phyloP scores from a whole-genome alignment of 2,888 invertebrate genomes.

The Temnothorax unifasciatus region DNA sequence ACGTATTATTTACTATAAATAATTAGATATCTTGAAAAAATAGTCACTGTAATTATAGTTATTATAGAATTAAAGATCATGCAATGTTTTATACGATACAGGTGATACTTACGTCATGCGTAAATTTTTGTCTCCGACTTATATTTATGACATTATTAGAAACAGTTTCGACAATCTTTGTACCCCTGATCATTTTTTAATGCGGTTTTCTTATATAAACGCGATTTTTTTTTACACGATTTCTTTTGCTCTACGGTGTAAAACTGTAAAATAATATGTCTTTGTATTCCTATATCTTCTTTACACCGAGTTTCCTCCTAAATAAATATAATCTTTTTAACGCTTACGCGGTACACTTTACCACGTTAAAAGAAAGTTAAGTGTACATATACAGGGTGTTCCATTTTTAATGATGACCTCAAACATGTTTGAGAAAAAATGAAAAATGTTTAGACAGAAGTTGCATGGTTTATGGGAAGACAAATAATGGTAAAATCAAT shows the following conservation, averaged over 20 bases:
- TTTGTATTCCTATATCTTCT: conserved; percentile 1
- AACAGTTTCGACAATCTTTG: too few species aligned
- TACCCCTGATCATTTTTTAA: background rate
- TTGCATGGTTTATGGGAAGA: background rate
- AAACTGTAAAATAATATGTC: background rate
- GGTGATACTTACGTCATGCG: too few species aligned
- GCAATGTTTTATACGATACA: too few species aligned
- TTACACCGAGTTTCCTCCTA: background rate
- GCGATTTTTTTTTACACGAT: background rate
- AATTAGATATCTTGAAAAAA: too few species aligned
- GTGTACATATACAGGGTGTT: background rate
- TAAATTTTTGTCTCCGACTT: too few species aligned
- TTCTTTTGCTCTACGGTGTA: background rate
- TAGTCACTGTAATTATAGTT: too few species aligned
- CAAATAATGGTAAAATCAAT: background rate
- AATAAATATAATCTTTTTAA: background rate
- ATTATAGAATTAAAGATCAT: too few species aligned
- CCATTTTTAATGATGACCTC: background rate
- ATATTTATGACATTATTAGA: too few species aligned
- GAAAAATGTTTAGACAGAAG: background rate
- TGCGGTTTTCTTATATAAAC: background rate
- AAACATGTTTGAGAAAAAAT: background rate
- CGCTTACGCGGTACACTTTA: background rate
- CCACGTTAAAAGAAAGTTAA: background rate
- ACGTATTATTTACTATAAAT: too few species aligned